Conservation (phyloP, 2,797 vertebrate species). For the Myioborus melanocephalus region DNA sequence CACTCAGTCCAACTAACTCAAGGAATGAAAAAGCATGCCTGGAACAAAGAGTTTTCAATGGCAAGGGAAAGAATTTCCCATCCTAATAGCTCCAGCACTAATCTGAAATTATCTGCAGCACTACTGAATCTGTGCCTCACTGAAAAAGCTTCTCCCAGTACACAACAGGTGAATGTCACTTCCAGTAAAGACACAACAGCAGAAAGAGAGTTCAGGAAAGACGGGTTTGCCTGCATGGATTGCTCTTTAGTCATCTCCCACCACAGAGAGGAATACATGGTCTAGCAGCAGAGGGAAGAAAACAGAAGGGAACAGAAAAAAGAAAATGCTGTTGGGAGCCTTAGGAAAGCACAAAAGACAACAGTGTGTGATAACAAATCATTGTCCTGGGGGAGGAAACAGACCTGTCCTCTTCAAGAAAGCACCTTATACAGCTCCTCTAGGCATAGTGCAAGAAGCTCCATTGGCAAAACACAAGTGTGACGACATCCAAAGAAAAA, state of each 20-base stretch:
- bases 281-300: background rate
- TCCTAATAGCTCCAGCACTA: background rate
- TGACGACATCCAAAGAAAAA: background rate
- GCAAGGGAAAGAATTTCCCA: background rate
- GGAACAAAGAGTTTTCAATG: background rate
- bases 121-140: background rate
- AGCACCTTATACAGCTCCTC: background rate
- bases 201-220: background rate
- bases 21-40: background rate
- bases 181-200: background rate
- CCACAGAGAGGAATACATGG: accelerated
- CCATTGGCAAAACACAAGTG: background rate
- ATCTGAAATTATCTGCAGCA: background rate
- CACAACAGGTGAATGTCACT: background rate
- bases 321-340: background rate
- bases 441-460: background rate
- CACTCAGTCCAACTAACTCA: accelerated
- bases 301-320: background rate
- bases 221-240: background rate
- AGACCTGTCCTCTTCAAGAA: background rate
- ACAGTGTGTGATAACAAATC: background rate
- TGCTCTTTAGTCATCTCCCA: background rate
- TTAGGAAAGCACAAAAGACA: background rate
- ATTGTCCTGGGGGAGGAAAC: background rate
- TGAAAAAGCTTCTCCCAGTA: background rate